These are phyloP conservation scores for Petrolisthes cinctipes DNA, from an alignment of 2,888 invertebrate species.

Conservation along the genomic window DNA sequence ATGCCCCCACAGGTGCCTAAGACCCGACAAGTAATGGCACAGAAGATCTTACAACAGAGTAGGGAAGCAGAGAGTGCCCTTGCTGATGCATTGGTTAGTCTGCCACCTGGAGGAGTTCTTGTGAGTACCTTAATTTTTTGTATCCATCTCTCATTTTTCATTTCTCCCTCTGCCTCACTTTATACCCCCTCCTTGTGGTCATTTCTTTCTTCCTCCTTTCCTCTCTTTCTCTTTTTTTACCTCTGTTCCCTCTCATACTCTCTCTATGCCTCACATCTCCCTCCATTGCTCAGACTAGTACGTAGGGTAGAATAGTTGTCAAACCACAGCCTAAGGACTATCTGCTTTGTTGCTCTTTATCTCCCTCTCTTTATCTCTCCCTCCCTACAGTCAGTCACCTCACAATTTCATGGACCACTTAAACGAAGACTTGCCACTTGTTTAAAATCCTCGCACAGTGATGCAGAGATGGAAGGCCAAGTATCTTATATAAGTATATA, in stretches of 20 bases:
- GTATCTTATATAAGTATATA: no score
- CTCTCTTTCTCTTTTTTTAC: neutral
- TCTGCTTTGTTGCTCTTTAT: no score
- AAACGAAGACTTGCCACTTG: no score
- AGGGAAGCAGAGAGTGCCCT: conserved; percentile 88
- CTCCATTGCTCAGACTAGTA: no score
- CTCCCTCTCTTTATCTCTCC: no score
- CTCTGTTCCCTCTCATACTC: neutral
- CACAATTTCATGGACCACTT: no score
- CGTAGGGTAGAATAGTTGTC: no score
- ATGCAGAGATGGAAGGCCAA: no score
- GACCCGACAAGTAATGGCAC: conserved; percentile 78
- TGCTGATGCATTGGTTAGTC: conserved; percentile 77
- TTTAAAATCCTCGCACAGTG: no score
- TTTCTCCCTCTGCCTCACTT: neutral
- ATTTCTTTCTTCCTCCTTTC: neutral
- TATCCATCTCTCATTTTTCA: neutral
- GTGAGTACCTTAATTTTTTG: conserved; percentile 32
- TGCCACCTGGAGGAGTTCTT: conserved; percentile 59
- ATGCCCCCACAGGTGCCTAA: conserved; percentile 68
- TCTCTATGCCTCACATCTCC: neutral
- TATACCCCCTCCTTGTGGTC: neutral
- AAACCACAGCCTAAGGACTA: no score
- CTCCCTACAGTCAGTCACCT: no score
- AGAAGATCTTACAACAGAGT: conserved; percentile 86